Evolutionary conservation across 2,113 vertebrate species (phyloP), one percentile per base, ranked within the genome.

Genomic region (Spea bombifrons): DNA sequence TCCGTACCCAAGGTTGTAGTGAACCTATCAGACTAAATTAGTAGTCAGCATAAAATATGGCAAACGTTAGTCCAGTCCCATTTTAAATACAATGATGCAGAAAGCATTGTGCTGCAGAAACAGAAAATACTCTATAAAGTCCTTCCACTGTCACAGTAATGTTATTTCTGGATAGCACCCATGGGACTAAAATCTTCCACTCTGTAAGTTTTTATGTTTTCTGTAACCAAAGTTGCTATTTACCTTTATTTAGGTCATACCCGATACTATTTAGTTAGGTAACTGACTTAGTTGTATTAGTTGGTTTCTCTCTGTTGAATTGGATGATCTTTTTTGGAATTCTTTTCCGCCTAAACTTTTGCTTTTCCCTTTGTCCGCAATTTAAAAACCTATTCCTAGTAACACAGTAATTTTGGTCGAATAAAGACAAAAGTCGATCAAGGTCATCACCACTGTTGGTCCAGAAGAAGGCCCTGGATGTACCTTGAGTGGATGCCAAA

Each of bases 251-350:
- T 53, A 71, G 75, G 75, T 77, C 75, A 69, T 50, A 44, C 9
- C n/a, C 45, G 50, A 70, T 47, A 50, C 5, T 55, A 70, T 70
- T 43, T 68, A 63, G 16, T 70, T 5, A 50, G n/a, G 47, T 50
- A 5, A 67, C 68, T 63, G 49, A 61, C 43, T 48, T 69, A 44
- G 57, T 67, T 77, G 61, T 69, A 30, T 50, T 9, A 4, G 57
- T 63, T 70, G 52, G 75, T 70, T 13, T 77, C 66, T 71, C 52
- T 61, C 55, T 69, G 52, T 44, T 61, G 75, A 69, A 76, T 61
- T 10, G 46, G 75, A 69, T 69, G 55, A 69, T 76, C 17, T 16
- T 13, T 16, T 59, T 76, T 50, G 3, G 4, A 4, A 49, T 69
- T 66, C 63, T 52, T 8, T 43, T 44, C 8, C 6, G 44, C n/a